Conservation (phyloP, 53 echinoderm and acorn worm genomes). For the Zoroaster sp. region DNA sequence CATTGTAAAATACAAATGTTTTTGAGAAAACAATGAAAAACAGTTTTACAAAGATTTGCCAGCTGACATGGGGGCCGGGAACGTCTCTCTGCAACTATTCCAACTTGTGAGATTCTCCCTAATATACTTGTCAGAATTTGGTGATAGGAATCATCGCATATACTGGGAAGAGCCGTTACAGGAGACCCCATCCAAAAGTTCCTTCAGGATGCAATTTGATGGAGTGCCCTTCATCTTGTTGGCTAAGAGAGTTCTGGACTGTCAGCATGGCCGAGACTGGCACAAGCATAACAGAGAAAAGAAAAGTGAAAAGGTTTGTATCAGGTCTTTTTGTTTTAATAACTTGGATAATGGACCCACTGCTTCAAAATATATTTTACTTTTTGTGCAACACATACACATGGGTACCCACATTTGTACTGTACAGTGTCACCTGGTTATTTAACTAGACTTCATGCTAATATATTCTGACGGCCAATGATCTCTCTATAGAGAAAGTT, state of each 20-base stretch:
- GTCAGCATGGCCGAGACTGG: constrained; percentile 25
- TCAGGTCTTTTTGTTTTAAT: too few relatives aligned
- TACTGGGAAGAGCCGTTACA: constrained; percentile 19
- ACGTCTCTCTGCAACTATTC: not conserved
- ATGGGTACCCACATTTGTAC: too few relatives aligned
- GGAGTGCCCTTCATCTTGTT: constrained; percentile 52
- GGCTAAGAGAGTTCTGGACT: constrained; percentile 41
- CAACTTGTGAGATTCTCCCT: not conserved
- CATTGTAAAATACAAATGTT: too few relatives aligned
- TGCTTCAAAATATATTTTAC: too few relatives aligned
- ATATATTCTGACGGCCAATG: not conserved
- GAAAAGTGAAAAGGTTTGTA: not conserved
- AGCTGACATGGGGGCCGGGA: too few relatives aligned
- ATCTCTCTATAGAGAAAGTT: not conserved
- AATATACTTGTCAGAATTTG: not conserved
- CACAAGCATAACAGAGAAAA: not conserved
- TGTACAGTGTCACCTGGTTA: too few relatives aligned
- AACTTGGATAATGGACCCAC: too few relatives aligned
- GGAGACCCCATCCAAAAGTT: not conserved
- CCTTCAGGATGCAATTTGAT: constrained; percentile 19
- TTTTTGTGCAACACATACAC: too few relatives aligned
- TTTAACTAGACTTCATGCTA: not conserved
- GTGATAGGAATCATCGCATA: constrained; percentile 26
- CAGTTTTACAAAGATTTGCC: too few relatives aligned
- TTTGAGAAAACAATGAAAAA: too few relatives aligned